Conservation (phyloP, 1,140 invertebrate genomes). For the Brachionus calyciflorus region DNA sequence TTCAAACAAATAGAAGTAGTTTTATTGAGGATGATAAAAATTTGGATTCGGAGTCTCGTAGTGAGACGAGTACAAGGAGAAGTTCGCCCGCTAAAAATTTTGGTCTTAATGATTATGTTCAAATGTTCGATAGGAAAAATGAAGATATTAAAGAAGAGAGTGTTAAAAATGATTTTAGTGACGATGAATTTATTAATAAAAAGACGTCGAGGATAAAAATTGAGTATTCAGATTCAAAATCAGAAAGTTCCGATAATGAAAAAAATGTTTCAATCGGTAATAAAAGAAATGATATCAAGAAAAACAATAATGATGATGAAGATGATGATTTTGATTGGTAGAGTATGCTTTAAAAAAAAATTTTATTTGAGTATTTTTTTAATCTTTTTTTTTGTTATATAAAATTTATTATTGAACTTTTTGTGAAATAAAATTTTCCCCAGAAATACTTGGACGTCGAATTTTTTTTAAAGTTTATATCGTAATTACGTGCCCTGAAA, state of each 20-base stretch:
- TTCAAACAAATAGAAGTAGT: background rate
- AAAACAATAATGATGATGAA: background rate
- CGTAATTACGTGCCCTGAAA: no score
- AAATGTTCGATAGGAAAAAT: constrained; percentile 32
- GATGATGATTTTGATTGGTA: constrained; percentile 27
- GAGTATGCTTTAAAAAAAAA: background rate
- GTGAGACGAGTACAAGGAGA: background rate
- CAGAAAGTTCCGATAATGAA: background rate
- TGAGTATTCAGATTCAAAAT: constrained; percentile 37
- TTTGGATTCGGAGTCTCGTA: background rate
- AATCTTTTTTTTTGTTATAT: background rate
- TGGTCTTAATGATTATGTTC: constrained; percentile 13
- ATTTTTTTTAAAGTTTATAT: no score
- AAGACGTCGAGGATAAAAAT: constrained; percentile 30
- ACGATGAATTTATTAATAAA: background rate
- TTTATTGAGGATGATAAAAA: background rate
- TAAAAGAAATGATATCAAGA: background rate
- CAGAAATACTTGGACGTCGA: no score
- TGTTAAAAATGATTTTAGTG: background rate
- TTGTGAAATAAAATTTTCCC: no score
- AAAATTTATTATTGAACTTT: no score
- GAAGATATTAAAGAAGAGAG: background rate
- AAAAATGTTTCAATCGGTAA: background rate
- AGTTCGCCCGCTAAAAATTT: constrained; percentile 8
- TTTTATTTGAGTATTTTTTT: background rate